Conservation (phyloP, 2,797 vertebrate species). For the Brachyalestes nurse region DNA sequence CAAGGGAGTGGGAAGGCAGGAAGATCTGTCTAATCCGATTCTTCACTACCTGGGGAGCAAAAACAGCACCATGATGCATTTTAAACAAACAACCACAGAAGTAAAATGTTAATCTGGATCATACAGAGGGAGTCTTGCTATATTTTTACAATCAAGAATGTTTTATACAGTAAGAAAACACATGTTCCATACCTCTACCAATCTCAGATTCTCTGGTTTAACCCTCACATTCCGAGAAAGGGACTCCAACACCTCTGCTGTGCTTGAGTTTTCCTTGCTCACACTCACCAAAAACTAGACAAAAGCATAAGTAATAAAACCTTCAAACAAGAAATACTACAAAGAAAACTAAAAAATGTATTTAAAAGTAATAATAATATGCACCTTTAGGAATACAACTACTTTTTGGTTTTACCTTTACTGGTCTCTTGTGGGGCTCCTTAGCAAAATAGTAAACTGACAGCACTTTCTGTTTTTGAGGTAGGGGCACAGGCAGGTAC, state of each 20-base stretch:
- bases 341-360: not conserved
- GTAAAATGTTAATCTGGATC: not conserved
- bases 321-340: not conserved
- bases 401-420: conserved; percentile 83
- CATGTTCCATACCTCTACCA: conserved; percentile 84
- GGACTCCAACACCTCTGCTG: conserved; percentile 91
- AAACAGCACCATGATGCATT: not conserved
- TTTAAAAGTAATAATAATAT: not conserved
- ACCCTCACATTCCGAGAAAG: conserved; percentile 88
- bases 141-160: not conserved
- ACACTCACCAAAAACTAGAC: conserved; percentile 93
- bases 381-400: not conserved
- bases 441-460: conserved; percentile 95
- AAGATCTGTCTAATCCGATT: conserved; percentile 90
- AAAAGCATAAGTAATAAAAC: not conserved
- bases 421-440: conserved; percentile 95
- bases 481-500: conserved; percentile 94
- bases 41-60: conserved; percentile 83
- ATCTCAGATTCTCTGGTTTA: conserved; percentile 91
- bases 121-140: not conserved
- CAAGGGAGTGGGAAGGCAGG: conserved; percentile 87
- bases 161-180: not conserved
- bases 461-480: conserved; percentile 97
- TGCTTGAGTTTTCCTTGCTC: conserved; percentile 95
- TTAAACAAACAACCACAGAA: not conserved